Base-by-base conservation (phyloP, 2,113 vertebrate species). In the Engraulis encrasicolus region DNA sequence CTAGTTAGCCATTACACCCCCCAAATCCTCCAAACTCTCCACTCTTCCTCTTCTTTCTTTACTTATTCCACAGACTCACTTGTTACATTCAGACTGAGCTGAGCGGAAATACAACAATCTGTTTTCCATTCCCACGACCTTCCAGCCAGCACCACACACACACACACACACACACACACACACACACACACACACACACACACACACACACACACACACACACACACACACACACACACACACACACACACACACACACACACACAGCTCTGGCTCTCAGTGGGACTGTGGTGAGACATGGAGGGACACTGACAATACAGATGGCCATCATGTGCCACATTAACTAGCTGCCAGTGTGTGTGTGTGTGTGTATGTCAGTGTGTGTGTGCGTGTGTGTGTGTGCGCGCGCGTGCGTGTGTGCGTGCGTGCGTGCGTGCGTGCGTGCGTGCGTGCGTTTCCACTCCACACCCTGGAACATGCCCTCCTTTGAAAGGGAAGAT, bases 81-180 rank as follows among this genome's bases (percentile, higher is more conserved):
- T 17, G 66, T 34, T 34, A 2, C 15, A 36, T 15, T 15, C 27
- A 34, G 66, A 34, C 27, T 36, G 27, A 31, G 66, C 27, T 36
- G 27, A 31, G 66, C 23, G 66, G 66, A 74, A 74, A 74, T 19
- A 27, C 66, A 74, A n/a, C 66, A 74, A 31, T 74, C 14, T 34
- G 66, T 31, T 36, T 34, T 74, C 66, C 66, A 74, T 74, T 74
- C 66, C 66, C 66, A 74, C 31, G 66, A 74, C 66, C 66, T 74
- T 74, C 66, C 66, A 34, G 66, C 27, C 66, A 2, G 27, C 66
- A 12, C 27, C 27, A 6, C 6, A 9, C 11, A n/a, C n/a, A n/a
- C n/a, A n/a, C n/a, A n/a, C n/a, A n/a, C n/a, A n/a, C n/a, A n/a
- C n/a, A n/a, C n/a, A n/a, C n/a, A n/a, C n/a, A n/a, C n/a, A n/a